A percentile compares a stretch with the other conserved stretches of the same genome.
Evolutionary conservation across 2,797 vertebrate species (phyloP).

Genomic region (Glyptemys insculpta): DNA sequence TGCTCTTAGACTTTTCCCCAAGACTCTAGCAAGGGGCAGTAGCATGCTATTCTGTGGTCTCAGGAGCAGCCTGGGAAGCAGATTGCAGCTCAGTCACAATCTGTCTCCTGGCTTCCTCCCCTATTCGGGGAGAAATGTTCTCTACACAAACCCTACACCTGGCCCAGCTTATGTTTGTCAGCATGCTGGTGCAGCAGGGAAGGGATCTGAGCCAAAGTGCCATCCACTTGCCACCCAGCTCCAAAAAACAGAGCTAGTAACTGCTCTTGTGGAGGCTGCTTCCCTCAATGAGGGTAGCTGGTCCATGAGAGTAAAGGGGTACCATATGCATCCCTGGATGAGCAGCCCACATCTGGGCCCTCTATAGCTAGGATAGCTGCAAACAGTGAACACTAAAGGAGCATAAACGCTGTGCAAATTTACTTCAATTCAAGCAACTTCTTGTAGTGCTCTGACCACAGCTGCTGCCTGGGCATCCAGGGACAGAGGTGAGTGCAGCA

Average conservation of each 20-base stretch:
- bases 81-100: rapidly evolving
- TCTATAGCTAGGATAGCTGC: background rate
- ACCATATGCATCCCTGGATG: background rate
- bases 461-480: background rate
- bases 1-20: background rate
- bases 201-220: background rate
- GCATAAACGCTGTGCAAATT: constrained; percentile 39
- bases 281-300: background rate
- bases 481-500: background rate
- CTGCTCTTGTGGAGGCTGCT: rapidly evolving
- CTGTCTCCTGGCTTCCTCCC: background rate
- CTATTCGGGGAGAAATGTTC: background rate
- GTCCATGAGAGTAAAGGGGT: too few relatives aligned
- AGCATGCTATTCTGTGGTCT: background rate
- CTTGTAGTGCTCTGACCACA: background rate
- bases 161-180: rapidly evolving
- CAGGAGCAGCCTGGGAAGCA: background rate
- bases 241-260: background rate
- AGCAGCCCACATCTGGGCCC: background rate
- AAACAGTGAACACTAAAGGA: background rate
- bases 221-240: background rate
- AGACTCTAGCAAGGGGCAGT: background rate
- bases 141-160: background rate
- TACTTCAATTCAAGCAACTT: background rate
- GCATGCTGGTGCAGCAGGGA: background rate